Evolutionary conservation across 2,888 invertebrate genomes (phyloP).

Genomic region (Acanthosoma haemorrhoidale): DNA sequence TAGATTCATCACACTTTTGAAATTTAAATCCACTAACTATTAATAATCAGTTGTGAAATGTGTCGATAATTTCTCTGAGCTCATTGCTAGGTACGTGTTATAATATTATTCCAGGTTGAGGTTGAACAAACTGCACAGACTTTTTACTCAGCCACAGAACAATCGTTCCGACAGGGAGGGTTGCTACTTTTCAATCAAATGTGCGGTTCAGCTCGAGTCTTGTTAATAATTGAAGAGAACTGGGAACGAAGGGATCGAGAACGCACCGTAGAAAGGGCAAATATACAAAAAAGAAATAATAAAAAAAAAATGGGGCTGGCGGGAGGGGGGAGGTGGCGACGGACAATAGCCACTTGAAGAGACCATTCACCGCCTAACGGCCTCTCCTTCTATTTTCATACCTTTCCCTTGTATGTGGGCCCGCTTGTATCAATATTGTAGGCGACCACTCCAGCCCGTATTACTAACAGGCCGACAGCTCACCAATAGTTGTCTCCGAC

Average conservation of each 20-base stretch:
- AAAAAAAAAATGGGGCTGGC: neutral
- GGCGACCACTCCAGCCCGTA: constrained; percentile 6
- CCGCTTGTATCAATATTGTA: constrained; percentile 21
- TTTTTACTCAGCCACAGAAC: no score
- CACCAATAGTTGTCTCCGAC: neutral
- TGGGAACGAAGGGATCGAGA: neutral
- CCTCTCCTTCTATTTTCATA: constrained; percentile 24
- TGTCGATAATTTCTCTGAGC: no score
- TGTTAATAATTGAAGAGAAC: constrained; percentile 5
- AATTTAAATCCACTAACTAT: no score
- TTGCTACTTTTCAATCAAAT: no score
- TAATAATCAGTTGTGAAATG: no score
- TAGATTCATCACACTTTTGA: no score
- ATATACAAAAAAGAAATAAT: no score
- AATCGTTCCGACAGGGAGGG: no score
- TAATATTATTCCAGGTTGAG: no score
- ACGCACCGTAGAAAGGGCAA: neutral
- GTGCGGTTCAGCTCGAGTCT: neutral
- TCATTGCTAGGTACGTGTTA: no score
- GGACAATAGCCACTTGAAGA: neutral
- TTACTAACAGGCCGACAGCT: no score
- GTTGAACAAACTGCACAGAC: no score
- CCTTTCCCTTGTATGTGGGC: constrained; percentile 3
- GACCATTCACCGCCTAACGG: neutral
- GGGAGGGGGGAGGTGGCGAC: neutral